These are phyloP conservation scores for Lagorchestes hirsutus DNA, from an alignment of 2,797 vertebrate species.

Conservation along the genomic window DNA sequence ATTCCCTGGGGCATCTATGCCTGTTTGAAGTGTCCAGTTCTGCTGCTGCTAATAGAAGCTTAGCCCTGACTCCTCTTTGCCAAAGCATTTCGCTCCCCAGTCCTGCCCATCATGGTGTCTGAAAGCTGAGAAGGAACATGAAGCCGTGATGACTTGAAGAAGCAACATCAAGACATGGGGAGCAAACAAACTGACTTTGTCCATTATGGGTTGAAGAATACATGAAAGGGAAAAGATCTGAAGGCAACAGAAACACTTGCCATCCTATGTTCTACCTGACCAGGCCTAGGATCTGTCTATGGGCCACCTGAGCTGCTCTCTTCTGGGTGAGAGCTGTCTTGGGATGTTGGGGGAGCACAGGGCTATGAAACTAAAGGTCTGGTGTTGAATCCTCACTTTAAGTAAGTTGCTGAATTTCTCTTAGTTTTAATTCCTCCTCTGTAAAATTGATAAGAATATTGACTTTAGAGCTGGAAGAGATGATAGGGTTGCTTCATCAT, in stretches of 20 bases:
- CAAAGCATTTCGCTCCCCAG: not conserved
- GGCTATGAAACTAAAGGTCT: not conserved
- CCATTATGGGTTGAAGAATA: not conserved
- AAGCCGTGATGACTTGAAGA: not conserved
- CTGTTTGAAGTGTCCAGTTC: conserved; percentile 13
- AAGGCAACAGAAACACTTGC: not conserved
- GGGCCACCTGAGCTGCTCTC: not conserved
- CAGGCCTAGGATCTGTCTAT: not conserved
- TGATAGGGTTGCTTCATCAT: not conserved
- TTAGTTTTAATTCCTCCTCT: not conserved
- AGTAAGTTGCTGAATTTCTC: not conserved
- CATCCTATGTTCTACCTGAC: conserved; percentile 13
- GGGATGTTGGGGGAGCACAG: not conserved
- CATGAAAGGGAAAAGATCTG: not conserved
- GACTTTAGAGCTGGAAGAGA: not conserved
- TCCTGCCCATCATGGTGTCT: not conserved
- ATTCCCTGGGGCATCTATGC: conserved; percentile 47
- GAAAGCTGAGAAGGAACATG: not conserved
- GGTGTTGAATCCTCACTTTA: not conserved
- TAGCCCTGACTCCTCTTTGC: not conserved
- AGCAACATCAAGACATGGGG: not conserved
- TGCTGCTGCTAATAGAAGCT: not conserved
- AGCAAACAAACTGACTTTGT: not conserved
- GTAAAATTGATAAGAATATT: not conserved
- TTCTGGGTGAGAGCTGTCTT: not conserved